Base-by-base conservation (phyloP, 2,113 vertebrate species). In the Rallus limicola region DNA sequence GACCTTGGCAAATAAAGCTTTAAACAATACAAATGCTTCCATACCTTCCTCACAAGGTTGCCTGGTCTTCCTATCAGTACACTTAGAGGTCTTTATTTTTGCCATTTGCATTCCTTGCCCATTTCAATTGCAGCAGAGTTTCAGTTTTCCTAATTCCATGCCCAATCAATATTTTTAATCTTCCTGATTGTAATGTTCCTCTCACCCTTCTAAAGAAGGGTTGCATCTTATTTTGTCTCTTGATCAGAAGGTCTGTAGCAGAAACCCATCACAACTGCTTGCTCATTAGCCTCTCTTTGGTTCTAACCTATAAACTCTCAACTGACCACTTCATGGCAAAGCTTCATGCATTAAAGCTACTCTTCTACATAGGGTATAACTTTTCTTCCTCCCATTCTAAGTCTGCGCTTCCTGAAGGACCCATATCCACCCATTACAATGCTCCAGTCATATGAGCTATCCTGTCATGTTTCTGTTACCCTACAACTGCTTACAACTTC, bases 91-190 rank as follows among this genome's bases (percentile, higher is more conserved):
- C 42, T 58, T 88, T 60, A 29, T 60, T 93, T 90, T 55, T 93
- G 14, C 40, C 21, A 4, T 82, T 85, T 56, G 82, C 21, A 67
- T 88, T 80, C 18, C 16, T 46, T 86, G 29, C 10, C 33, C 48
- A 31, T 83, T 92, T 72, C 63, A 92, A 48, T 56, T 69, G 29
- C 24, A 80, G 18, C 3, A 58, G 64, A 62, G 9, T 65, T 95
- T 86, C 86, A 79, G 33, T 25, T 83, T 82, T 91, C 40, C 17
- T 72, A 86, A 86, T 88, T 83, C 40, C 16, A 46, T 25, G 40
- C 12, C 26, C 36, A 83, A 88, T 80, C 59, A 91, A 74, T 96
- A 86, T 40, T 88, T 95, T 88, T 70, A 83, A 92, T 86, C 33
- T 77, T 92, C 84, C 38, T 65, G 16, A 62, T 65, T 80, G 36